These are phyloP conservation scores for Python bivittatus DNA, from an alignment of 2,113 vertebrate species.

Conservation along the genomic window DNA sequence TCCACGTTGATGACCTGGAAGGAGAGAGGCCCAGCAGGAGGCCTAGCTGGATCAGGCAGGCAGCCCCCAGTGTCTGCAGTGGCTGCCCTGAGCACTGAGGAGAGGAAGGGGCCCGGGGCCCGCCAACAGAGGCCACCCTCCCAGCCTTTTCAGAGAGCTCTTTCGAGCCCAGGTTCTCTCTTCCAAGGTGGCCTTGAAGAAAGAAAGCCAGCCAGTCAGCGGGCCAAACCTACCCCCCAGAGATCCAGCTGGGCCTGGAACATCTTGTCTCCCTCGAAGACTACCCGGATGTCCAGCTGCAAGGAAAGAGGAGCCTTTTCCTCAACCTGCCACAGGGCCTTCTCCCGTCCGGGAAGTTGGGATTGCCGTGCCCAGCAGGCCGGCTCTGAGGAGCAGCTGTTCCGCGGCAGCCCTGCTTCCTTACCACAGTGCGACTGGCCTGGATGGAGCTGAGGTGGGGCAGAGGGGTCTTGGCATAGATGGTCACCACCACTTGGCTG, in stretches of 20 bases:
- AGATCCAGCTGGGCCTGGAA: slow-evolving; percentile 88
- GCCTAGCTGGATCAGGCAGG: not conserved
- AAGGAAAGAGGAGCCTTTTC: slow-evolving; percentile 20
- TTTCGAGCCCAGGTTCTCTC: not conserved
- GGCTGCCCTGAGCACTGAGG: not conserved
- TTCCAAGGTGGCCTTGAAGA: not conserved
- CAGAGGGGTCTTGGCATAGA: slow-evolving; percentile 88
- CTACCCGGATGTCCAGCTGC: slow-evolving; percentile 84
- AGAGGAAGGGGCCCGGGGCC: not conserved
- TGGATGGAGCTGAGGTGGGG: slow-evolving; percentile 81
- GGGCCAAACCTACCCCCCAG: slow-evolving; percentile 87
- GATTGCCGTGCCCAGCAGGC: too few species aligned
- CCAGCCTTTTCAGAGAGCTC: too few species aligned
- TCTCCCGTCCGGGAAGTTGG: not conserved
- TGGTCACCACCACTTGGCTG: slow-evolving; percentile 82
- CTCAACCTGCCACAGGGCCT: not conserved
- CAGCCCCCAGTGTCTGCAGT: not conserved
- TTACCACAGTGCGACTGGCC: slow-evolving; percentile 86
- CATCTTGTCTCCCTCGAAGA: slow-evolving; percentile 87
- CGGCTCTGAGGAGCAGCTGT: not conserved
- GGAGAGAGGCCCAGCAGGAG: not conserved
- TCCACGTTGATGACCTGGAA: slow-evolving; percentile 80
- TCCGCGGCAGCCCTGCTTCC: slow-evolving; percentile 29
- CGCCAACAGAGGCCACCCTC: not conserved
- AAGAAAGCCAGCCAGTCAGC: not conserved